Conservation (phyloP, 2,888 invertebrate genomes). For the Drosophila birchii region DNA sequence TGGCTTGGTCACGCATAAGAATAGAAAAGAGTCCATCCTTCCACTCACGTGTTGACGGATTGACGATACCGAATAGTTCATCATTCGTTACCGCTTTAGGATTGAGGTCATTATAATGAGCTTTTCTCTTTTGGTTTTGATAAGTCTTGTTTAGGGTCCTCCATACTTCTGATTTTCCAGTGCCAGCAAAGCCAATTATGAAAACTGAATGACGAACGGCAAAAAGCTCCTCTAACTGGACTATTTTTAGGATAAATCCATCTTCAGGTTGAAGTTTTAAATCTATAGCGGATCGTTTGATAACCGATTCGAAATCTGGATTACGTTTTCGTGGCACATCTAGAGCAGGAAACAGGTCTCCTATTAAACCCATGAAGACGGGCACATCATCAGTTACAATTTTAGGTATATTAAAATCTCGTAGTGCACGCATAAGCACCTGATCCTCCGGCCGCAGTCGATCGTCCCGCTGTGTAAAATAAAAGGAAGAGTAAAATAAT, state of each 20-base stretch:
- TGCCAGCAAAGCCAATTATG: constrained; percentile 93
- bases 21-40: constrained; percentile 95
- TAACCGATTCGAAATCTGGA: constrained; percentile 92
- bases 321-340: constrained; percentile 96
- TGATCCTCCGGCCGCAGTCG: constrained; percentile 94
- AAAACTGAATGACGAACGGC: constrained; percentile 97
- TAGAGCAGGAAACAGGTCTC: constrained; percentile 95
- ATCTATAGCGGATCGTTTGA: constrained; percentile 91
- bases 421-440: constrained; percentile 95
- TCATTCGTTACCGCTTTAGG: constrained; percentile 98
- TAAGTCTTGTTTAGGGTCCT: constrained; percentile 94
- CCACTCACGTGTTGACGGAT: constrained; percentile 97
- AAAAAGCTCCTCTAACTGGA: constrained; percentile 96
- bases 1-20: constrained; percentile 96
- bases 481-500: neutral
- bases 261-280: constrained; percentile 95
- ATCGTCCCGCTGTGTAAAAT: constrained; percentile 87
- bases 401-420: constrained; percentile 98
- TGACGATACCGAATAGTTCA: constrained; percentile 97
- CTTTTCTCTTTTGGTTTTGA: constrained; percentile 91
- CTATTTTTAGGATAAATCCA: constrained; percentile 93
- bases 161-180: constrained; percentile 97
- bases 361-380: constrained; percentile 97
- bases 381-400: constrained; percentile 96
- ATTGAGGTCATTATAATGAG: constrained; percentile 95